A percentile compares a stretch with the other conserved stretches of the same genome.
These are phyloP conservation scores for Cynodonichthys magdalenae DNA, from an alignment of 2,797 vertebrate genomes.

Conservation along the genomic window DNA sequence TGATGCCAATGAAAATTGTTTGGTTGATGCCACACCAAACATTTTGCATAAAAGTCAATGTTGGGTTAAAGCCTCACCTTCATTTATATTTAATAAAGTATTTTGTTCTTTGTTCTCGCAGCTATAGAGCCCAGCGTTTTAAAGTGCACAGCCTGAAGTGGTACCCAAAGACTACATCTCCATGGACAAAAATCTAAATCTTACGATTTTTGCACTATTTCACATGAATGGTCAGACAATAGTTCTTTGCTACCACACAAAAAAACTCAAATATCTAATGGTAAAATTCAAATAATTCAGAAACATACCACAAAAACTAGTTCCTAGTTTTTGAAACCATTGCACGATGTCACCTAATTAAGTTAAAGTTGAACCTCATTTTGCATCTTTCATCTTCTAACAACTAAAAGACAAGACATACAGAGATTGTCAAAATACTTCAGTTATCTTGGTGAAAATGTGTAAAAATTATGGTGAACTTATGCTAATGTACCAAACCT, in stretches of 20 bases:
- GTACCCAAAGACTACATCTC: too few species aligned
- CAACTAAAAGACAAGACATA: conserved; percentile 1
- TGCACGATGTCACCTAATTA: background rate
- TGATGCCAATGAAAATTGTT: background rate
- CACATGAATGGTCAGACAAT: background rate
- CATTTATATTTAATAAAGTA: background rate
- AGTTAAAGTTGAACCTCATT: background rate
- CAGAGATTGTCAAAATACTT: conserved; percentile 16
- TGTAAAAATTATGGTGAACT: background rate
- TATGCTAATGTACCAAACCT: conserved; percentile 1
- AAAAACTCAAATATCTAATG: background rate
- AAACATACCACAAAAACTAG: background rate
- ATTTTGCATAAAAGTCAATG: background rate
- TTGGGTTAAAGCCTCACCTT: background rate
- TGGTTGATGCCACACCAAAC: background rate
- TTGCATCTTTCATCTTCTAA: background rate
- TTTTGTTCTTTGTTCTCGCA: background rate
- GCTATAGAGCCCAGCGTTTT: background rate
- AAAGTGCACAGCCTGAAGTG: background rate
- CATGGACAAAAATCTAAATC: too few species aligned
- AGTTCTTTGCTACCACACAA: background rate
- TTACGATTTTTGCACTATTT: background rate
- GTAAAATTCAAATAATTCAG: too few species aligned
- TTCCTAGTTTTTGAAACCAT: background rate
- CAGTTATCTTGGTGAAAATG: conserved; percentile 13